Evolutionary conservation across 2,888 invertebrate genomes (phyloP).

Genomic region (Cremastinae sp.): DNA sequence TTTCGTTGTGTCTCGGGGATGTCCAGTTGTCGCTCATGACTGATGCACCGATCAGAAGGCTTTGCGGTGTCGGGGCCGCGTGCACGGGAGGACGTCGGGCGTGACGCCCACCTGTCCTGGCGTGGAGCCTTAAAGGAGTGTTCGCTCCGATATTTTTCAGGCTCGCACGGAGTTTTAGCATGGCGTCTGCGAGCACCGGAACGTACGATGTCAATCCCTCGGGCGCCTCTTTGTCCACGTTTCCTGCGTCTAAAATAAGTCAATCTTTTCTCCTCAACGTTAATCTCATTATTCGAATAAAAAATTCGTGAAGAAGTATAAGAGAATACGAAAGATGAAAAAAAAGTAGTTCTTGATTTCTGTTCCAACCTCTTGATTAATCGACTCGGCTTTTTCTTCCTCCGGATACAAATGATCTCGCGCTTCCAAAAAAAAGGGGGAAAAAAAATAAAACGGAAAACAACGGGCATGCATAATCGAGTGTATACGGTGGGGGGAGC

Average conservation of each 20-base stretch:
- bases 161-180: slow-evolving; percentile 43
- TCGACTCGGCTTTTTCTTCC: too few species aligned
- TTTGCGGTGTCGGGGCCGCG: slow-evolving; percentile 58
- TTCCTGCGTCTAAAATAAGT: slow-evolving; percentile 48
- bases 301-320: background rate
- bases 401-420: too few species aligned
- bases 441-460: slow-evolving; percentile 6
- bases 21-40: slow-evolving; percentile 23
- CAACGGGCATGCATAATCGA: slow-evolving; percentile 28
- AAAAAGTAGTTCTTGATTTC: too few species aligned
- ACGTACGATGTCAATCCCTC: slow-evolving; percentile 64
- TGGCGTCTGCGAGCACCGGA: slow-evolving; percentile 60
- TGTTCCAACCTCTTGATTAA: too few species aligned
- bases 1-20: background rate
- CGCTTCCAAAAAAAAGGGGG: background rate
- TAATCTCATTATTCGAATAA: background rate
- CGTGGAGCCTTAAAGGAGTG: slow-evolving; percentile 62
- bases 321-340: too few species aligned
- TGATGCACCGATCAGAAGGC: slow-evolving; percentile 47
- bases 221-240: slow-evolving; percentile 54
- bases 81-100: slow-evolving; percentile 65
- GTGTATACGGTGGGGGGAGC: slow-evolving; percentile 11
- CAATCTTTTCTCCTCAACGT: background rate
- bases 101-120: slow-evolving; percentile 73
- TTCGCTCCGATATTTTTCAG: slow-evolving; percentile 53